Percentiles rank a stretch among this genome's conserved stretches.
phyloP scores from a whole-genome alignment of 2,888 invertebrate species.

The Onthophagus sagittarius region DNA sequence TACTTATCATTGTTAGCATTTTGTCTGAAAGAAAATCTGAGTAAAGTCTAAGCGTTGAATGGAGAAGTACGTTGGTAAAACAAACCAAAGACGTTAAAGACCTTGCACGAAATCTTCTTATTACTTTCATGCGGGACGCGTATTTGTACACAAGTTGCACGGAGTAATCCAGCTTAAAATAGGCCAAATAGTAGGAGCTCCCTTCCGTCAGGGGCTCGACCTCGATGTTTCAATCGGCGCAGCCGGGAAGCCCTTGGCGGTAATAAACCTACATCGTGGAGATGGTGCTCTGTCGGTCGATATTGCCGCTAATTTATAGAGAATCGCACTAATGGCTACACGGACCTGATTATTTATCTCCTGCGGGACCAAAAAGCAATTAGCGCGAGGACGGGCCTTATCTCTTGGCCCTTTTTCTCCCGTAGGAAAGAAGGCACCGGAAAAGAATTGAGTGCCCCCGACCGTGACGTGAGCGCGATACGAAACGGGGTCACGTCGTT shows the following conservation, averaged over 20 bases:
- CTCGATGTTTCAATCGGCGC: conserved; percentile 27
- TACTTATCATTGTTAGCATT: background rate
- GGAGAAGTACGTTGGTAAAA: background rate
- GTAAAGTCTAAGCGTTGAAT: too few relatives aligned
- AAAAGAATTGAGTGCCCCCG: background rate
- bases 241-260: conserved; percentile 24
- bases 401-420: background rate
- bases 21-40: too few relatives aligned
- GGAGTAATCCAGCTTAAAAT: conserved; percentile 9
- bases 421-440: background rate
- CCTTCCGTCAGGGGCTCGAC: conserved; percentile 16
- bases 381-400: conserved; percentile 26
- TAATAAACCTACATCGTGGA: conserved; percentile 27
- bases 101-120: background rate
- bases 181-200: conserved; percentile 16
- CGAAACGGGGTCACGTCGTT: background rate
- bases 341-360: conserved; percentile 42
- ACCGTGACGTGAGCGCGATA: background rate
- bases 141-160: background rate
- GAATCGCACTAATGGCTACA: conserved; percentile 41
- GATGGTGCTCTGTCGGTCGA: conserved; percentile 18
- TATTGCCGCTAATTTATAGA: conserved; percentile 39
- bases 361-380: conserved; percentile 37
- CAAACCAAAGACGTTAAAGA: background rate
- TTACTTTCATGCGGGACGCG: background rate